Evolutionary conservation across 2,797 vertebrate species (phyloP), one percentile per base, ranked within the genome.

Genomic region (Kryptopterus vitreolus): DNA sequence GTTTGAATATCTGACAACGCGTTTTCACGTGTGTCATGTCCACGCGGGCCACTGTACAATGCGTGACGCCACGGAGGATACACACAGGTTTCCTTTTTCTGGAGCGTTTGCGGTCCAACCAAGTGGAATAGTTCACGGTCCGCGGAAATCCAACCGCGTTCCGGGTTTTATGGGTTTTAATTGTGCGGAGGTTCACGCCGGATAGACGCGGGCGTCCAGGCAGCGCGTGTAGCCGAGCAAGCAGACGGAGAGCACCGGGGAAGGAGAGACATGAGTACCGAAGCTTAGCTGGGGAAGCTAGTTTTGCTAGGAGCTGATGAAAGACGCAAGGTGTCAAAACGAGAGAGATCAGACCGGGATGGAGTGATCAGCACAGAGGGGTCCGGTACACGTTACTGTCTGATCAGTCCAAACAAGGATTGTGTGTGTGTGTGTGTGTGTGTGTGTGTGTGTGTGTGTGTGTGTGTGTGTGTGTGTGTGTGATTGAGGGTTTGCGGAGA

Each of bases 31-130:
- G 0, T 4, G 15, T 12, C 9, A 0, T 33, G 58, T 62, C 76
- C 82, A 20, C 26, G 26, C 0, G 62, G 89, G 91, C 88, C 88
- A 89, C 93, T 91, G 92, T 94, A 90, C 43, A 68, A 3, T 63
- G 76, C 24, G 7, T 87, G 87, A 90, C 87, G 86, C 88, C 89
- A 91, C 38, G 4, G 76, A 86, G 73, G 80, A 86, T 89, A 91
- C n/a, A 91, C 88, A 92, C 38, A 88, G 83, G 65, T 55, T 83
- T 72, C 62, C 22, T 73, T 79, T n/a, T 26, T 76, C 9, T 43
- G 55, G 31, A 35, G 24, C 76, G 81, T 31, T n/a, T 68, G 53
- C 33, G 11, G n/a, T 63, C n/a, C 35, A 62, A 24, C 70, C 70
- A 50, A 3, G 31, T 38, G n/a, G 68, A 68, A 65, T 35, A 53